Base-by-base conservation (phyloP, 2,888 invertebrate genomes). In the Luperina testacea region DNA sequence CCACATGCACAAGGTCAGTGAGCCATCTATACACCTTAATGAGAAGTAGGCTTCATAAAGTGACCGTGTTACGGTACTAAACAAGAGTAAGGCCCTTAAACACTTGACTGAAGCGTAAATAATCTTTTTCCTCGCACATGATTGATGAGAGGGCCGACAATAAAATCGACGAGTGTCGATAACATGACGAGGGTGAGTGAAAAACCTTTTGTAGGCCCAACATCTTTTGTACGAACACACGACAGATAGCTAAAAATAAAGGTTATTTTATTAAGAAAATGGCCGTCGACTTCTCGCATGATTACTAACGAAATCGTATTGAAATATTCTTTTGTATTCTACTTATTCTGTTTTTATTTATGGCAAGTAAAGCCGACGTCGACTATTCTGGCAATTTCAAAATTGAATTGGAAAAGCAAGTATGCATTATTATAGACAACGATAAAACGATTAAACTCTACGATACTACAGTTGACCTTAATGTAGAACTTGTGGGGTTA, bases 101-200 rank as follows among this genome's bases (percentile, higher is more conserved):
- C 65, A 59, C 32, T 71, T 63, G 73, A 48, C 65, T 27, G 27
- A 63, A 24, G 53, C 81, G 81, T 75, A 75, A 81, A 75, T 84
- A 76, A 84, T 84, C 65, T 81, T 76, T 77, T 82, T 68, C 64
- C 48, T 15, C 74, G 53, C 78, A 76, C 15, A 75, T 85, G 87
- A 87, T 85, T 57, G 87, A 87, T 87, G 85, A 64, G 77, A 32
- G 20, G n/a, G 51, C 75, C 64, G n/a, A 86, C 82, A 86, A 80
- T 86, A 86, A 84, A 80, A 82, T 84, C 81, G 80, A 65, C 75
- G 71, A 77, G 77, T 76, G 77, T 76, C 77, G 79, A 78, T 72
- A 70, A 24, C 45, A 32, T 82, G 86, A 86, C 80, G 86, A 84
- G 87, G 87, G 86, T 86, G 70, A 68, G 78, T 78, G 72, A 48